Evolutionary conservation across 2,797 vertebrate species (phyloP), one percentile per base, ranked within the genome.

Genomic region (Lophotriccus pileatus): DNA sequence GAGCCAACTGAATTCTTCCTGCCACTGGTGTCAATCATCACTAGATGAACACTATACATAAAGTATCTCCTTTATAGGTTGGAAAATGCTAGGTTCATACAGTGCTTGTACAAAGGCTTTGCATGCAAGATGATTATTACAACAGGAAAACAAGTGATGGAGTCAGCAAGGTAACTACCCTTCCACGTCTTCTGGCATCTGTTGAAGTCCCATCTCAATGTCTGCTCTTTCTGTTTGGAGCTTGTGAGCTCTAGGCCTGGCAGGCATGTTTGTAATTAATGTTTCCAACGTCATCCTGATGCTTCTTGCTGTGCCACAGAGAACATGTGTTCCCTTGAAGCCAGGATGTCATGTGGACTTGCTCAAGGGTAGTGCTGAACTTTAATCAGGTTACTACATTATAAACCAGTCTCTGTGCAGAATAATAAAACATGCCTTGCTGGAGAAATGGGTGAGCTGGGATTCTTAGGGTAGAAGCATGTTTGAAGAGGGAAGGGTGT

Each of bases 211-310:
- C 21, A 69, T 66, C 66, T 85, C n/a, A 5, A 0, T 46, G 76
- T 84, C 39, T 93, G 79, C 50, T 89, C 53, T 41, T 59, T 52
- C 10, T 84, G 50, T 87, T 94, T 5, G 19, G 86, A 93, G 62
- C 69, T 21, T 47, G 68, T 60, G 76, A 93, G 53, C 85, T 94
- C 30, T 41, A 88, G 58, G 76, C 91, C 91, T 56, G 63, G 76
- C 89, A 91, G 92, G 92, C 93, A 78, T 59, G 66, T 77, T 87
- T 59, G 60, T 81, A 69, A 93, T 95, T 81, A 77, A 32, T 14
- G 58, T 68, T 80, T 72, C 82, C 76, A 58, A 3, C 1, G 2
- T 85, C 84, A 81, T 72, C 55, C 68, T 68, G 84, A 72, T 93
- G 82, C 91, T 32, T 43, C 30, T 70, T 64, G 84, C 60, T 75